Evolutionary conservation across 2,113 vertebrate genomes (phyloP).

Genomic region (Cynocephalus volans): DNA sequence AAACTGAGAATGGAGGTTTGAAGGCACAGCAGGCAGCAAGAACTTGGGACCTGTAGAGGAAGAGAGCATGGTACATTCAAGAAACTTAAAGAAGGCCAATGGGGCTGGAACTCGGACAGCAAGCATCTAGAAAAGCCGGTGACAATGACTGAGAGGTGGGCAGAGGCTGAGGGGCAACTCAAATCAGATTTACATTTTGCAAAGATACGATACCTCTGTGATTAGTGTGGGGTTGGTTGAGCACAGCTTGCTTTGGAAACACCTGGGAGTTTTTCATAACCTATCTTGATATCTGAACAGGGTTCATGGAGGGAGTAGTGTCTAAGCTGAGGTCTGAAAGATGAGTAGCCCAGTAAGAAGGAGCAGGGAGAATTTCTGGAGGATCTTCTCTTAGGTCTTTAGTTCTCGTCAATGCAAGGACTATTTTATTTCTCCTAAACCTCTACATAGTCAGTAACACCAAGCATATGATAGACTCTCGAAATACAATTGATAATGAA

Average conservation of each 20-base stretch:
- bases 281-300: background rate
- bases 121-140: background rate
- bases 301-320: background rate
- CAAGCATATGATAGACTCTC: background rate
- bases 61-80: background rate
- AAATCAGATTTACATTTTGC: background rate
- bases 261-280: background rate
- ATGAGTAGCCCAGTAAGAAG: background rate
- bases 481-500: background rate
- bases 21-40: background rate
- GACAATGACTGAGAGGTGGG: background rate
- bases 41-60: background rate
- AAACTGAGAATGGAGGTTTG: background rate
- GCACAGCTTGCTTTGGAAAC: background rate
- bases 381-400: background rate
- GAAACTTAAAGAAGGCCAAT: background rate
- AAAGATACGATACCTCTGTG: background rate
- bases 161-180: background rate
- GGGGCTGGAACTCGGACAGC: background rate
- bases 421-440: background rate
- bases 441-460: background rate
- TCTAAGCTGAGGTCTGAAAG: background rate
- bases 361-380: constrained; percentile 4
- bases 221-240: background rate
- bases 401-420: background rate